These are phyloP conservation scores for Fulmarus glacialis DNA, from an alignment of 2,113 vertebrate species.

Conservation along the genomic window DNA sequence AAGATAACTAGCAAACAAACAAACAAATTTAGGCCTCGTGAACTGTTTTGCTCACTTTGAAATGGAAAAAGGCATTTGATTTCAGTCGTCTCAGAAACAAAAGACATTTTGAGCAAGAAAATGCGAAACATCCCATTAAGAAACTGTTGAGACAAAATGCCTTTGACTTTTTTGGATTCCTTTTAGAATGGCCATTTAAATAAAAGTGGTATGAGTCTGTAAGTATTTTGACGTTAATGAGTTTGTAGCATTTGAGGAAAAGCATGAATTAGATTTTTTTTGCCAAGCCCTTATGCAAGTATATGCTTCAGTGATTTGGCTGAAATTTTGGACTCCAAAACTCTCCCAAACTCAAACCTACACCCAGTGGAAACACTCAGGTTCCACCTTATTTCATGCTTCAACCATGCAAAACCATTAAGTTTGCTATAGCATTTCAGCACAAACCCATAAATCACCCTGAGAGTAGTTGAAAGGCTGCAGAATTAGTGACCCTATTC, in stretches of 20 bases:
- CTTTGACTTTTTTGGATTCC: not conserved
- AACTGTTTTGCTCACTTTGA: not conserved
- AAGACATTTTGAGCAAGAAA: not conserved
- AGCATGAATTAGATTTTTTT: not conserved
- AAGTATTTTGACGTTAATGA: not conserved
- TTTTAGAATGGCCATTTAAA: not conserved
- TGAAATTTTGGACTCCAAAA: not conserved
- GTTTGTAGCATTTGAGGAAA: not conserved
- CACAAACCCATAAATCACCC: slow-evolving; percentile 36
- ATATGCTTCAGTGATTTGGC: not conserved
- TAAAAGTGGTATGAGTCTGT: not conserved
- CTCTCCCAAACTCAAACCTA: not conserved
- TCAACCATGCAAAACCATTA: slow-evolving; percentile 51
- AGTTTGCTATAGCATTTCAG: slow-evolving; percentile 29
- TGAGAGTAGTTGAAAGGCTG: not conserved
- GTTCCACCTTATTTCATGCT: slow-evolving; percentile 47
- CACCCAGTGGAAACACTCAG: not conserved
- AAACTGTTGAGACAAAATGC: not conserved
- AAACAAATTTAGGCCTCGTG: not conserved
- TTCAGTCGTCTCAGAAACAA: not conserved
- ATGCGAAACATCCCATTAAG: not conserved
- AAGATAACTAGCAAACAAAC: not conserved
- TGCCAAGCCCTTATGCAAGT: not conserved
- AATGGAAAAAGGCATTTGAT: not conserved
- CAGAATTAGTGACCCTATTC: slow-evolving; percentile 33